These are phyloP conservation scores for Entomobrya multifasciata DNA, from an alignment of 2,888 invertebrate species.

Conservation along the genomic window DNA sequence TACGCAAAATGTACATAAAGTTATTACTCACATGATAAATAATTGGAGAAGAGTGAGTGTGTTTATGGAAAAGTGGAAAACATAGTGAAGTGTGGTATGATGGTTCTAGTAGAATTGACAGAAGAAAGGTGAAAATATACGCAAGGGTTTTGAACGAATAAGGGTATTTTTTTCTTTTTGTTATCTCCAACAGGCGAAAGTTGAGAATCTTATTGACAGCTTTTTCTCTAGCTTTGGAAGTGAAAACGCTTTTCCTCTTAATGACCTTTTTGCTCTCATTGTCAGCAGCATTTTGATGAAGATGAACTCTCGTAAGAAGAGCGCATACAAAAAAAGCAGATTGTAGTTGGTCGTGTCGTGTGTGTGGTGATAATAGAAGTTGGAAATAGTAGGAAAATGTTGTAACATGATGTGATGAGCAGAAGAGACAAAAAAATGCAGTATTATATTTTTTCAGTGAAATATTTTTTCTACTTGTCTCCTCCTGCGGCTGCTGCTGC, in stretches of 20 bases:
- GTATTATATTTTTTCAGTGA: constrained; percentile 1
- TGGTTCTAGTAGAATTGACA: neutral
- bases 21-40: constrained; percentile 25
- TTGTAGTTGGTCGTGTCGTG: constrained; percentile 7
- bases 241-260: constrained; percentile 41
- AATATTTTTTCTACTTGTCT: constrained; percentile 59
- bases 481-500: constrained; percentile 49
- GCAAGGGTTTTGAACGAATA: constrained; percentile 5
- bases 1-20: neutral
- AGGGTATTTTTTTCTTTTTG: constrained; percentile 57
- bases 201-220: constrained; percentile 71
- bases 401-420: constrained; percentile 23
- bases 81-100: neutral
- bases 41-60: neutral
- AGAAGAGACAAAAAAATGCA: constrained; percentile 35
- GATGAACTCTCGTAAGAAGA: constrained; percentile 52
- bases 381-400: constrained; percentile 42
- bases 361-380: neutral
- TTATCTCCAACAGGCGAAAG: constrained; percentile 53
- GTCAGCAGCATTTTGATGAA: constrained; percentile 17
- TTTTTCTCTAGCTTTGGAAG: constrained; percentile 43
- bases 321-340: neutral
- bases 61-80: neutral
- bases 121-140: constrained; percentile 43
- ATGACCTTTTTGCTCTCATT: constrained; percentile 44